These are phyloP conservation scores for Eucera pruinosa DNA, from an alignment of 2,888 invertebrate species.

Conservation along the genomic window DNA sequence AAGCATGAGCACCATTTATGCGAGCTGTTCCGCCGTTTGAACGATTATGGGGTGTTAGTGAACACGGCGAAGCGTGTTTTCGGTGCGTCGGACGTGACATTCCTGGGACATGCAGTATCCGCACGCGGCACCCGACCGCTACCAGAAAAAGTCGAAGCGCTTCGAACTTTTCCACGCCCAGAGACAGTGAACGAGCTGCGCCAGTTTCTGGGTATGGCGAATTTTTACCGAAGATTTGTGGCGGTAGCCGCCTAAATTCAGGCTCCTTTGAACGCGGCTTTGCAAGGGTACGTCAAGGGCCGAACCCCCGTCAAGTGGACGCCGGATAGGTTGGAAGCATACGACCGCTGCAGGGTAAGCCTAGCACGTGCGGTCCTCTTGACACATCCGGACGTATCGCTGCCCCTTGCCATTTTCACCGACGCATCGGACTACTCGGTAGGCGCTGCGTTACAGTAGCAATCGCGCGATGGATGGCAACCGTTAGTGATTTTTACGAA, in stretches of 20 bases:
- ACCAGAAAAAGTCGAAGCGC: not conserved
- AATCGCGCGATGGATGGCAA: not conserved
- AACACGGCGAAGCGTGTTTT: not conserved
- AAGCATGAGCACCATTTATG: not conserved
- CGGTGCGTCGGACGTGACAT: not conserved
- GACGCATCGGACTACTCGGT: conserved; percentile 15
- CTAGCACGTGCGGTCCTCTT: not conserved
- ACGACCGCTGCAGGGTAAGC: not conserved
- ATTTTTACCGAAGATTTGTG: conserved; percentile 9
- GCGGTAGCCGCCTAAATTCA: not conserved
- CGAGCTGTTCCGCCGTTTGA: not conserved
- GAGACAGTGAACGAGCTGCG: not conserved
- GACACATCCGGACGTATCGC: not conserved
- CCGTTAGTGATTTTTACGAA: conserved; percentile 7
- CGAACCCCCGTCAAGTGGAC: conserved; percentile 4
- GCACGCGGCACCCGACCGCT: not conserved
- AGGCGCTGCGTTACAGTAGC: conserved; percentile 11
- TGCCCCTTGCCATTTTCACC: not conserved
- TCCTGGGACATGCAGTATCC: not conserved
- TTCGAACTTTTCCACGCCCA: not conserved
- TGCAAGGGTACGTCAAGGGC: not conserved
- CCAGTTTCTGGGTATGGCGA: conserved; percentile 1
- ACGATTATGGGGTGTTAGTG: not conserved
- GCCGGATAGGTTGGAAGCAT: not conserved
- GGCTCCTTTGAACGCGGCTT: not conserved